Evolutionary conservation across 2,797 vertebrate genomes (phyloP), one percentile per base, ranked within the genome.

Genomic region (Ctenopoma multispine): DNA sequence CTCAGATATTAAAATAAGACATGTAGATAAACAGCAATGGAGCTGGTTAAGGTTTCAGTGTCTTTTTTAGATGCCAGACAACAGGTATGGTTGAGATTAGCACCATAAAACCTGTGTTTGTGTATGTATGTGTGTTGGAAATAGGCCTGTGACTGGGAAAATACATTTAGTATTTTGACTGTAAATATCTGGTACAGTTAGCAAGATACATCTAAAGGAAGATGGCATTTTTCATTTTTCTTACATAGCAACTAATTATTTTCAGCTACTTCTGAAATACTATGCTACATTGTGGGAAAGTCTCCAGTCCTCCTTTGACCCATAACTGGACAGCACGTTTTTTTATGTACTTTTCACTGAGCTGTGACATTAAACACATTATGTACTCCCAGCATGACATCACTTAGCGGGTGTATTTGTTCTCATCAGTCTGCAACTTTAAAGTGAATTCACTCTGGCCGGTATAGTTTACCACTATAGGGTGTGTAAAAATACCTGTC

Each of bases 301-400:
- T 44, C 63, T 81, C 51, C 57, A 63, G 49, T 21, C 38, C 34
- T 41, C 44, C 66, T 31, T 4, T 68, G 59, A 80, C 68, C 78
- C 58, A 47, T 36, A 51, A 69, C 55, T 51, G 53, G 77, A 64
- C 64, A 63, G 56, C 38, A 49, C 77, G 69, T 73, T 75, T 79
- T 31, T 31, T 68, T 43, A 62, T 83, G 72, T 74, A 59, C 61
- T 58, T 58, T 1, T 71, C 75, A 63, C 75, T 75, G 61, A 84
- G 58, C 72, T 79, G 63, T 81, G 57, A 70, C 77, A 83, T 72
- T 78, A 50, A 73, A 80, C 47, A 36, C 59, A 78, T 40, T 46
- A 29, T 31, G 63, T 43, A 53, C 68, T 73, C 23, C 38, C 44
- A 27, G 65, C 51, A 69, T 56, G 69, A 75, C 36, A 48, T 71